phyloP scores from a whole-genome alignment of 1,140 invertebrate species.

The Magallana ariakensis region DNA sequence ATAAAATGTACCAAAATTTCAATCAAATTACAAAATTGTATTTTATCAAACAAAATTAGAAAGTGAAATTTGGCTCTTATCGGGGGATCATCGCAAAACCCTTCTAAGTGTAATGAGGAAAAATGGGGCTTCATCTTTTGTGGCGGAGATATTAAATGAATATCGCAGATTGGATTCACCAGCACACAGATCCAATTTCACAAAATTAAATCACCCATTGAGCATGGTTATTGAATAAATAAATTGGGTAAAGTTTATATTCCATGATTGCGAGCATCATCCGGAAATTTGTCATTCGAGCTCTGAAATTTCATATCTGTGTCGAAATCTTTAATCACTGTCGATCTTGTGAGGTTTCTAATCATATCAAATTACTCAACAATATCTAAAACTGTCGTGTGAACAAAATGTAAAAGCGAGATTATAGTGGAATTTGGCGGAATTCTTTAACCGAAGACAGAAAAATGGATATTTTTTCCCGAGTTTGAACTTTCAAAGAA shows the following conservation, averaged over 20 bases:
- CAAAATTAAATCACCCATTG: slow-evolving; percentile 35
- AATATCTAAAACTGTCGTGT: slow-evolving; percentile 4
- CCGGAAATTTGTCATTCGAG: slow-evolving; percentile 28
- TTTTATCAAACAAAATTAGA: slow-evolving; percentile 27
- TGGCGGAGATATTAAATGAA: slow-evolving; percentile 28
- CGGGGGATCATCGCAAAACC: slow-evolving; percentile 15
- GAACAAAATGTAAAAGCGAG: background rate
- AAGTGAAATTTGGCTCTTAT: slow-evolving; percentile 35
- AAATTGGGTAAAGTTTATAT: slow-evolving; percentile 37
- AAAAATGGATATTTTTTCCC: no score
- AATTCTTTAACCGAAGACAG: no score
- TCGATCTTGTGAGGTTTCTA: slow-evolving; percentile 10
- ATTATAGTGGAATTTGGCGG: no score
- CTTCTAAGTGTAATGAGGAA: slow-evolving; percentile 23
- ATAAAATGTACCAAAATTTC: slow-evolving; percentile 12
- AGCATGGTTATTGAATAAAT: slow-evolving; percentile 30
- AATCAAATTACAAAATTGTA: slow-evolving; percentile 30
- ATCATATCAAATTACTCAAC: slow-evolving; percentile 20
- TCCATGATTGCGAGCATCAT: slow-evolving; percentile 25
- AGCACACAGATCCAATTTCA: slow-evolving; percentile 24
- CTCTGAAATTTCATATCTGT: slow-evolving; percentile 11
- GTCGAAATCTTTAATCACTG: slow-evolving; percentile 31
- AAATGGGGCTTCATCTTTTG: slow-evolving; percentile 24
- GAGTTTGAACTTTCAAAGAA: no score
- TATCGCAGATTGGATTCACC: slow-evolving; percentile 18